Percentiles rank a stretch among this genome's conserved stretches.
phyloP scores from a whole-genome alignment of 2,113 vertebrate species.

The Odocoileus virginianus region DNA sequence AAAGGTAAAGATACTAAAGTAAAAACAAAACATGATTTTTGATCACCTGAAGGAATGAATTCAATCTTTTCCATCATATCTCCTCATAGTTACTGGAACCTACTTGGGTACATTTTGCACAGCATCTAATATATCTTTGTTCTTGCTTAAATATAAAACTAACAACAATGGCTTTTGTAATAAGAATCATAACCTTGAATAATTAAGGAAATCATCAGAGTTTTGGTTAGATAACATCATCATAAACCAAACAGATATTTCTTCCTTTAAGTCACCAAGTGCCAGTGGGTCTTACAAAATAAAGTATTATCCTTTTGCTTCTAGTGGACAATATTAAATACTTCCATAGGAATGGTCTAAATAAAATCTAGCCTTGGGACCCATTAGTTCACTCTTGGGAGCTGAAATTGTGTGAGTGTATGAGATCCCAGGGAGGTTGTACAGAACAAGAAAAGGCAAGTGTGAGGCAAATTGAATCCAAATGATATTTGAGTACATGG shows the following conservation, averaged over 20 bases:
- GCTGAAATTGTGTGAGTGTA: not conserved
- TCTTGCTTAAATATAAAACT: not conserved
- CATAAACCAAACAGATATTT: not conserved
- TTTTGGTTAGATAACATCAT: not conserved
- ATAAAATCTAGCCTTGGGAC: not conserved
- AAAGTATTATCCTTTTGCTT: not conserved
- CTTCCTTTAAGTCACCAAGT: not conserved
- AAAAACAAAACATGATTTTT: not conserved
- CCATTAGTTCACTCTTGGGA: not conserved
- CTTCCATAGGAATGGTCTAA: not conserved
- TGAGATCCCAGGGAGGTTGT: not conserved
- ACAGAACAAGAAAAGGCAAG: not conserved
- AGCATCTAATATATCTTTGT: not conserved
- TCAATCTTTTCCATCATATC: not conserved
- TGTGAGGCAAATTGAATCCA: not conserved
- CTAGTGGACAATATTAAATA: not conserved
- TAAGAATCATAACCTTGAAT: conserved; percentile 3
- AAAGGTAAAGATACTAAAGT: not conserved
- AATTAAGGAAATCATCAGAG: not conserved
- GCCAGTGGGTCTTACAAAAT: not conserved
- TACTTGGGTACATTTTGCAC: not conserved
- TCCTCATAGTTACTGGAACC: not conserved
- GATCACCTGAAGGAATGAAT: not conserved
- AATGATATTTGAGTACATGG: not conserved
- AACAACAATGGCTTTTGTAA: not conserved